Base-by-base conservation (phyloP, 2,888 invertebrate genomes). In the Xanthorhoe spadicearia region DNA sequence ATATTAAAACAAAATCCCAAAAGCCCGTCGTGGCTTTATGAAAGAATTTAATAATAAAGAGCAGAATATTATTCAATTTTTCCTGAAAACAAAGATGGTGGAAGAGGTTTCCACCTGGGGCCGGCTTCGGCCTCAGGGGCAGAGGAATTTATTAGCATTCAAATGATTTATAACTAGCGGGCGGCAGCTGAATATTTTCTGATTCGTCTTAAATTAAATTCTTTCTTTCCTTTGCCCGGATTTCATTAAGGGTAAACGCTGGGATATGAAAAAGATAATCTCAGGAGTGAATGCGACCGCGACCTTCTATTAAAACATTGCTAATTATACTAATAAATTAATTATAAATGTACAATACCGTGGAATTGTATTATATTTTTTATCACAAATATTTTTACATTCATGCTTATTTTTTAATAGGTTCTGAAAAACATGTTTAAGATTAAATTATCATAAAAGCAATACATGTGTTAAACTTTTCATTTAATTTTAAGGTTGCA, bases 131-230 rank as follows among this genome's bases (percentile, higher is more conserved):
- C 83, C 84, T 86, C 82, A 77, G 80, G 81, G 87, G 83, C 86
- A 89, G 88, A 90, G 87, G 92, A 92, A 93, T 92, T 93, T 92
- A 93, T 93, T 93, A 93, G 91, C 92, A 93, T 93, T 92, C 91
- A 92, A 92, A 93, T 92, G 91, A 93, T 93, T 93, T 92, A 93
- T 92, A 92, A 92, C 92, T 92, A 91, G 91, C 88, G 83, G 87
- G 88, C 85, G 89, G 90, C 89, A 89, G 89, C 89, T 91, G 92
- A 91, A 92, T 90, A 92, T 91, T 90, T 91, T 91, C 90, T 89
- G 91, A 93, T 92, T 91, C 91, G 86, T 85, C 90, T 90, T 90
- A 92, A 93, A 92, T 92, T 91, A 92, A 92, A 92, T 92, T 93
- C 89, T 92, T 92, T 91, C 89, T 89, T 92, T 89, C 89, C 89